These are phyloP conservation scores for Ceratosolen solmsi DNA, from an alignment of 1,140 invertebrate species.

Conservation along the genomic window DNA sequence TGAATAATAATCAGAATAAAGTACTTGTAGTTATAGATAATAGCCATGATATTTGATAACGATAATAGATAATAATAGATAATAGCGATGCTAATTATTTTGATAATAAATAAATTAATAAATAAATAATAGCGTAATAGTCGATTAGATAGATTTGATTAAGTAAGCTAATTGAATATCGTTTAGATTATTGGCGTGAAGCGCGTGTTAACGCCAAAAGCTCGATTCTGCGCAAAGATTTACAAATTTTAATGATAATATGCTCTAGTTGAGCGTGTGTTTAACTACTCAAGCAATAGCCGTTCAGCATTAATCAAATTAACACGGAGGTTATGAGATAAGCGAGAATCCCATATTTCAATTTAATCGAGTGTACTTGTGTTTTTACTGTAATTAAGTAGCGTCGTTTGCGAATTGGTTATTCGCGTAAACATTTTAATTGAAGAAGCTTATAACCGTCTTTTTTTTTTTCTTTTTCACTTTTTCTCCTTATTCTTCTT, in stretches of 20 bases:
- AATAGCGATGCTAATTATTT: too few species aligned
- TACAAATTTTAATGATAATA: conserved; percentile 9
- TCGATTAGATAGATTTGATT: too few species aligned
- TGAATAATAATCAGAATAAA: too few species aligned
- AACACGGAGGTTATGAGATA: neutral
- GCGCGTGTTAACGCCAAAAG: neutral
- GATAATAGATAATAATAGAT: too few species aligned
- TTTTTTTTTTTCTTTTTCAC: too few species aligned
- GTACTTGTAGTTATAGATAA: too few species aligned
- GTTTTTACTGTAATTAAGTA: neutral
- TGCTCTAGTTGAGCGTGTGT: neutral
- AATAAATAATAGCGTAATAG: too few species aligned
- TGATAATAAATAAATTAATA: too few species aligned
- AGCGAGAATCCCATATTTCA: neutral
- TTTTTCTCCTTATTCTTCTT: too few species aligned
- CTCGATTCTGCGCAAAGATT: neutral
- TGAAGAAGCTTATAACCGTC: neutral
- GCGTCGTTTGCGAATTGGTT: neutral
- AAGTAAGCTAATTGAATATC: too few species aligned
- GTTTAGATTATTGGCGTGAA: neutral
- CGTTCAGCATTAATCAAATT: conserved; percentile 6
- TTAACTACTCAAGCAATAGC: neutral
- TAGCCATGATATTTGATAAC: too few species aligned
- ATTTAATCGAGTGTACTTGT: neutral
- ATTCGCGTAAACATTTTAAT: conserved; percentile 4